Base-by-base conservation (phyloP, 1,140 invertebrate species). In the Zaprionus davidi region DNA sequence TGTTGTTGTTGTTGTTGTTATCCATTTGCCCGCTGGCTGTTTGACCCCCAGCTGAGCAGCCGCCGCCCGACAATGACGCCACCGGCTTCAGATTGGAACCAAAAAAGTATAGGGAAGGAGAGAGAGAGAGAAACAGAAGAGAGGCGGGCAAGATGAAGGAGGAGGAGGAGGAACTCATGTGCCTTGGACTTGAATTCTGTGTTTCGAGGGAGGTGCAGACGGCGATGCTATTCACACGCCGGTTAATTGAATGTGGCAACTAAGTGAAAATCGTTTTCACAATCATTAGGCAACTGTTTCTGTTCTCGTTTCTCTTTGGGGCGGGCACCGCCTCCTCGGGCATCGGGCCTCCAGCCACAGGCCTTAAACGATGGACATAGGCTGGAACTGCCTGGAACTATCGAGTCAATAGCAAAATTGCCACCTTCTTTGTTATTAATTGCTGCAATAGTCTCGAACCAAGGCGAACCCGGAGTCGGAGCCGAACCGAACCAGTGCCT, bases 321-420 rank as follows among this genome's bases (percentile, higher is more conserved):
- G 67, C 7, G 38, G n/a, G 65, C 51, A 70, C 31, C 67, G 72
- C 72, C 72, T 38, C 31, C 44, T 12, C 38, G 5, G 17, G 67
- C 24, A 38, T 9, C 41, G 31, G 12, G 13, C 36, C 36, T 38
- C 36, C 1, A 15, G 36, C 36, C 12, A 38, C 5, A 7, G 38
- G 38, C 38, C 15, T n/a, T 6, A 2, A 36, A 65, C 38, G 17
- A 44, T 44, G 38, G 55, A 17, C 41, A n/a, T 46, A 46, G 31
- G n/a, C 26, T 5, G 9, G 31, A 15, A 22, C 58, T 79, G 69
- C 68, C 68, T 79, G 74, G 55, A 87, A 88, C 26, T 83, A 72
- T 88, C 84, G 78, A 74, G 84, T 80, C 70, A 76, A 88, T 87
- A 78, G 80, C 84, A 87, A 87, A 87, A 81, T 49, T 87, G 74